phyloP scores from a whole-genome alignment of 2,888 invertebrate species.

The Melikaiella ostensackeni region DNA sequence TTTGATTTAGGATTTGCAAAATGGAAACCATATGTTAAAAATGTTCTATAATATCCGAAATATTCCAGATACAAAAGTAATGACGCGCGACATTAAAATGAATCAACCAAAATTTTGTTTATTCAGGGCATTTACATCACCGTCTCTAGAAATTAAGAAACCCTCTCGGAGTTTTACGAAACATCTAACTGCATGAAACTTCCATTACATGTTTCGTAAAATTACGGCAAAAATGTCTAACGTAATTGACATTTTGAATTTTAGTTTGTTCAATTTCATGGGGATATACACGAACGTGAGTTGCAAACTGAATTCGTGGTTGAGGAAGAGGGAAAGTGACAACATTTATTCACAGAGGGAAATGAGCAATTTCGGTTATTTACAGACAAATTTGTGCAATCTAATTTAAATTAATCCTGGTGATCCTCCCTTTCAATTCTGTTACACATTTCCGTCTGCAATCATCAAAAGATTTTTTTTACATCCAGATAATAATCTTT shows the following conservation, averaged over 20 bases:
- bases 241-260: neutral
- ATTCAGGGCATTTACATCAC: no score
- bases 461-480: neutral
- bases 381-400: neutral
- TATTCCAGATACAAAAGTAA: no score
- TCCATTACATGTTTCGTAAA: no score
- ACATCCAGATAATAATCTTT: neutral
- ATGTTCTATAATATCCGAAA: no score
- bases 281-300: neutral
- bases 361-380: conserved; percentile 2
- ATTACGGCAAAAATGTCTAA: no score
- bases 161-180: no score
- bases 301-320: neutral
- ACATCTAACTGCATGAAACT: no score
- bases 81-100: no score
- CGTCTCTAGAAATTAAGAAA: no score
- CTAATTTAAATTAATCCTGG: conserved; percentile 7
- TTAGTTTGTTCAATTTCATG: neutral
- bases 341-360: conserved; percentile 1
- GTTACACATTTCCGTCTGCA: neutral
- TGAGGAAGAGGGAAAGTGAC: neutral
- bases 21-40: no score
- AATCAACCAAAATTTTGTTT: no score
- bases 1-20: neutral
- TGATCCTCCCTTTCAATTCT: conserved; percentile 41